A percentile compares a stretch with the other conserved stretches of the same genome.
phyloP scores from a whole-genome alignment of 2,797 vertebrate genomes.

The Thamnophis elegans region DNA sequence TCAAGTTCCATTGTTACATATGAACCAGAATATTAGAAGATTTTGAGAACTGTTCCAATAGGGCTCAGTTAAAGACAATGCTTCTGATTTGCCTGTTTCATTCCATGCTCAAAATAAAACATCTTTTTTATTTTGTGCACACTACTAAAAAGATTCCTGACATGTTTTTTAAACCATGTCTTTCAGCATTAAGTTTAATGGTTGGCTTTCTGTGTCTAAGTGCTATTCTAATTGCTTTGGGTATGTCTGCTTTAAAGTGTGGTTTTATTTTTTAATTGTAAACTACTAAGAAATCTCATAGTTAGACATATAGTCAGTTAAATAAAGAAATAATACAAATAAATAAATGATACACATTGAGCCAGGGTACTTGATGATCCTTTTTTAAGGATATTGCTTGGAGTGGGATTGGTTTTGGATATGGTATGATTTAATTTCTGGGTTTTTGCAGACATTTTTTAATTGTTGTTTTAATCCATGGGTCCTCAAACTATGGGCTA shows the following conservation, averaged over 20 bases:
- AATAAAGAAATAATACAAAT: not conserved
- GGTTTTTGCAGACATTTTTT: not conserved
- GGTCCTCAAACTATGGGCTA: no score
- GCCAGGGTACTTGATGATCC: not conserved
- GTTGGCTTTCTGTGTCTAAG: not conserved
- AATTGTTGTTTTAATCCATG: not conserved
- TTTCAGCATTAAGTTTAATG: not conserved
- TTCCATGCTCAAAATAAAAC: not conserved
- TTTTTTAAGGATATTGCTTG: not conserved
- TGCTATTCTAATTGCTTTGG: not conserved
- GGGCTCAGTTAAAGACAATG: not conserved
- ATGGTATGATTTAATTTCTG: not conserved
- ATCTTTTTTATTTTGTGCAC: not conserved
- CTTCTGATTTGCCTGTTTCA: not conserved
- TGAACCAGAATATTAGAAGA: not conserved
- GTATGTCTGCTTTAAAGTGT: not conserved
- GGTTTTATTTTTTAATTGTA: not conserved
- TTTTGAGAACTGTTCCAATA: not conserved
- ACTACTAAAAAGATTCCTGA: not conserved
- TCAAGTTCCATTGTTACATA: not conserved
- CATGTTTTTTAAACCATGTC: not conserved
- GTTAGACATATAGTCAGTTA: not conserved
- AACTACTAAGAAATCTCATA: not conserved
- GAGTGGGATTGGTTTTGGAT: not conserved
- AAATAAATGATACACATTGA: not conserved